Base-by-base conservation (phyloP, 2,797 vertebrate genomes). In the Melanotaenia pygmaea region DNA sequence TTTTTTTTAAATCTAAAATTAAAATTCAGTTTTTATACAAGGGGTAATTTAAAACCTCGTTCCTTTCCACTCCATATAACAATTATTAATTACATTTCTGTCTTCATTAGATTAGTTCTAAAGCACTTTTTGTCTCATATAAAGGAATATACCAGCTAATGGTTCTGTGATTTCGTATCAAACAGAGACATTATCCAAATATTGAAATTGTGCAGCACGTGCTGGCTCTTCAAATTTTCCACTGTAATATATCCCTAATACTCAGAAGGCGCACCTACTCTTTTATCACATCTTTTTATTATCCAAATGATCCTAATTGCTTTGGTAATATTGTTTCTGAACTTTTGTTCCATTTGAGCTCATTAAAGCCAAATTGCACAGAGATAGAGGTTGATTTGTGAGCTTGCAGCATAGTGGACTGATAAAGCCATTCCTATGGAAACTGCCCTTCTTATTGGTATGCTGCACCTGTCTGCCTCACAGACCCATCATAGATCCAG, bases 251-350 rank as follows among this genome's bases (percentile, higher is more conserved):
- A 60, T 18, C 10, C 28, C 24, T 26, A 61, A 56, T 18, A 28
- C 56, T 32, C 40, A 28, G 59, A 62, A 71, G 45, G 63, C 62
- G 51, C 59, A 58, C 62, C 70, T 18, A 37, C 62, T 76, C 69
- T 60, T n/a, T 71, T 64, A 60, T 66, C 20, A 22, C 53, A 59
- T 74, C 71, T 80, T 82, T 71, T 88, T 81, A 83, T 83, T 77
- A 85, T 77, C 71, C 71, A 80, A 83, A 86, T 76, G 72, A 89
- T 79, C 66, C 65, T 83, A 86, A 90, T 89, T 86, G 79, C 86
- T 86, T 81, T 76, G 69, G 84, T 84, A 80, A 82, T 89, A 84
- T 87, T 89, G 80, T 88, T 80, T 79, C 83, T 85, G 76, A 86
- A 75, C 74, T 80, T 89, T 82, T 64, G 74, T 80, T 89, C 79